These are phyloP conservation scores for Sigmodon hispidus DNA, from an alignment of 2,113 vertebrate species.

Conservation along the genomic window DNA sequence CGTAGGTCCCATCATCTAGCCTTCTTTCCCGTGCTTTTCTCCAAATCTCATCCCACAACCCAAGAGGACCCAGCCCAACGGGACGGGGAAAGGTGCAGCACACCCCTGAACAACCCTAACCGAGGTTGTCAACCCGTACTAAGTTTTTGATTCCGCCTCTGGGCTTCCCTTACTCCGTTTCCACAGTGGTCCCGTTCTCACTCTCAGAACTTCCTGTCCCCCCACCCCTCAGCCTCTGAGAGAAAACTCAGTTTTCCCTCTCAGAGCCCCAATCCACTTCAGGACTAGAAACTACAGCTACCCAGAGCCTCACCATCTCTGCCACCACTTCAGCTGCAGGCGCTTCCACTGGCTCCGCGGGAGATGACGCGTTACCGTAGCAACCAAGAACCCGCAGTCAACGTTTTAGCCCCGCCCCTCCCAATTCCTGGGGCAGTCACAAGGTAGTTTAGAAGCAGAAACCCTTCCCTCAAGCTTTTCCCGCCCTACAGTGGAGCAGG, in stretches of 20 bases:
- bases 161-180: not conserved
- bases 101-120: not conserved
- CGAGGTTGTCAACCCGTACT: not conserved
- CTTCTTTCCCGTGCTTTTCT: not conserved
- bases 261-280: not conserved
- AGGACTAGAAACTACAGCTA: not conserved
- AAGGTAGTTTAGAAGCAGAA: not conserved
- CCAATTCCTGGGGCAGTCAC: rapidly evolving
- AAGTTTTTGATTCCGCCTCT: not conserved
- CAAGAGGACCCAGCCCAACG: not conserved
- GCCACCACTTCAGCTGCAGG: not conserved
- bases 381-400: not conserved
- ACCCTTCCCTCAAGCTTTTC: rapidly evolving
- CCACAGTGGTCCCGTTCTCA: not conserved
- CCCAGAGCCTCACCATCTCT: slow-evolving; percentile 73
- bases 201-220: not conserved
- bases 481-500: rapidly evolving
- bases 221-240: not conserved
- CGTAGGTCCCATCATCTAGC: not conserved
- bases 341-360: rapidly evolving
- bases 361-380: slow-evolving; percentile 65
- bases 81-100: too few relatives aligned
- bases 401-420: not conserved
- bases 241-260: not conserved
- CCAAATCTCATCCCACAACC: not conserved